Conservation (phyloP, 2,888 invertebrate species). For the Dolichomitus sp. region DNA sequence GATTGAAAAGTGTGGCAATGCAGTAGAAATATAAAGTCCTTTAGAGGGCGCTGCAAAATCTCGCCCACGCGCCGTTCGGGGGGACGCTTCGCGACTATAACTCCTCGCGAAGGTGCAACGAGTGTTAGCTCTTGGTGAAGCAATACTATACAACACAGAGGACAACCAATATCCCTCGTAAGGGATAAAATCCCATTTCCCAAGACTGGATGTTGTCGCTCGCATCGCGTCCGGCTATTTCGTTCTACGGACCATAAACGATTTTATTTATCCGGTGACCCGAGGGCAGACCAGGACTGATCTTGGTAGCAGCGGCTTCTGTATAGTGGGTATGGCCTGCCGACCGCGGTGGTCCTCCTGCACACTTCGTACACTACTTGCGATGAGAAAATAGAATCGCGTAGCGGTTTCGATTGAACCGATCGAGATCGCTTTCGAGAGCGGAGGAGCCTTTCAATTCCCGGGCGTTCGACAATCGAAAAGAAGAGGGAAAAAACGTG, state of each 20-base stretch:
- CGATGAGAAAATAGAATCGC: slow-evolving; percentile 78
- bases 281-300: slow-evolving; percentile 39
- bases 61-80: slow-evolving; percentile 10
- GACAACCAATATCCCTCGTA: slow-evolving; percentile 53
- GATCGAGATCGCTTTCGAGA: slow-evolving; percentile 77
- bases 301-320: slow-evolving; percentile 51
- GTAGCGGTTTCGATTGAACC: slow-evolving; percentile 70
- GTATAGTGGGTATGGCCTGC: slow-evolving; percentile 58
- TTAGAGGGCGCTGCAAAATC: not conserved
- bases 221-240: slow-evolving; percentile 54
- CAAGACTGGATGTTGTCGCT: slow-evolving; percentile 72
- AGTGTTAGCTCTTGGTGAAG: slow-evolving; percentile 8
- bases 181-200: slow-evolving; percentile 78
- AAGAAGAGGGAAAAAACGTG: slow-evolving; percentile 24
- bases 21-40: not conserved
- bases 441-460: slow-evolving; percentile 82
- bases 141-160: not conserved
- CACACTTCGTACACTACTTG: not conserved
- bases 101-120: slow-evolving; percentile 35
- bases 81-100: slow-evolving; percentile 42
- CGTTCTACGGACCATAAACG: slow-evolving; percentile 73
- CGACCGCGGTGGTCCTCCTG: slow-evolving; percentile 16
- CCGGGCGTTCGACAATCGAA: slow-evolving; percentile 70
- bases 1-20: slow-evolving; percentile 23
- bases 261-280: slow-evolving; percentile 72